Percentiles rank a stretch among this genome's conserved stretches.
phyloP scores from a whole-genome alignment of 2,797 vertebrate species.

The Pterois miles region DNA sequence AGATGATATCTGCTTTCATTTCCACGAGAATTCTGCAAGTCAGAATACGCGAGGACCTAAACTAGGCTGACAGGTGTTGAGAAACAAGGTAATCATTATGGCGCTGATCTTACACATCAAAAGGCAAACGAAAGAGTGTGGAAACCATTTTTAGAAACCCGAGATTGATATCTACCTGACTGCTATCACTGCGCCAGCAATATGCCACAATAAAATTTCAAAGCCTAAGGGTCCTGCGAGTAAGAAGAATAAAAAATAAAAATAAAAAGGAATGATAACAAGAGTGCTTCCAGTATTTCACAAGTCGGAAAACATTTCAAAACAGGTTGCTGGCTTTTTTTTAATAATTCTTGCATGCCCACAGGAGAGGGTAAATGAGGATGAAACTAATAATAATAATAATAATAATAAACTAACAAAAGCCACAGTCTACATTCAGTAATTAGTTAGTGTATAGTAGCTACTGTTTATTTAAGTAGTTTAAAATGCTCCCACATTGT shows the following conservation, averaged over 20 bases:
- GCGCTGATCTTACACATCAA: slow-evolving; percentile 59
- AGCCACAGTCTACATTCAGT: slow-evolving; percentile 12
- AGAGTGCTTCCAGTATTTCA: slow-evolving; percentile 40
- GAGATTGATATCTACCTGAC: slow-evolving; percentile 64
- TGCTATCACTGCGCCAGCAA: slow-evolving; percentile 56
- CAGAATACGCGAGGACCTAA: slow-evolving; percentile 54
- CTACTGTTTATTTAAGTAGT: slow-evolving; percentile 52
- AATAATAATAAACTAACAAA: no score
- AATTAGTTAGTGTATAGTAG: slow-evolving; percentile 30
- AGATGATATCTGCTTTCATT: slow-evolving; percentile 37
- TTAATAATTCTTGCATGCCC: slow-evolving; percentile 56
- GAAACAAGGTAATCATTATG: slow-evolving; percentile 64
- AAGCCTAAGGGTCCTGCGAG: slow-evolving; percentile 55
- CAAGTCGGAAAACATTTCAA: slow-evolving; percentile 53
- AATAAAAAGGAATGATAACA: slow-evolving; percentile 42
- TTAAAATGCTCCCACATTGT: slow-evolving; percentile 11
- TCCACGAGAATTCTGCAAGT: slow-evolving; percentile 61
- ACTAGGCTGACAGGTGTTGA: slow-evolving; percentile 61
- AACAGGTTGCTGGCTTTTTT: slow-evolving; percentile 54
- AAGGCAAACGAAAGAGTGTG: slow-evolving; percentile 49
- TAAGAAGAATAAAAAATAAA: not conserved
- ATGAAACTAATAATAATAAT: slow-evolving; percentile 57
- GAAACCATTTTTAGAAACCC: slow-evolving; percentile 46
- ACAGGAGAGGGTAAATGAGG: slow-evolving; percentile 51
- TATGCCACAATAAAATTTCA: slow-evolving; percentile 69